phyloP scores from a whole-genome alignment of 2,113 vertebrate genomes.

The Falco punctatus region DNA sequence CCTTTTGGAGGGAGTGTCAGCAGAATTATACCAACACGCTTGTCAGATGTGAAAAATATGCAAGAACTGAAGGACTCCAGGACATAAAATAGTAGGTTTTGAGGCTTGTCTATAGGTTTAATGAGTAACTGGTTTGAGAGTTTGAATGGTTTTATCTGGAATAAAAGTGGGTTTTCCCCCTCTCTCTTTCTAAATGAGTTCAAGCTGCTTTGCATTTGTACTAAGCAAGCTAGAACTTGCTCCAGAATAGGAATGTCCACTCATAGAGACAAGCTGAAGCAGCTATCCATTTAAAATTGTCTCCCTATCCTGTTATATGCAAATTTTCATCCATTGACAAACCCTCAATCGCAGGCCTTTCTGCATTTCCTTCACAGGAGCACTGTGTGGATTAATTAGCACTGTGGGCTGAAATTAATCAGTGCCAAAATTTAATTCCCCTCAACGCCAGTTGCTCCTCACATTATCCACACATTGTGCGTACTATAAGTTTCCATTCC shows the following conservation, averaged over 20 bases:
- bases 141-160: background rate
- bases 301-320: background rate
- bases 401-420: constrained; percentile 1
- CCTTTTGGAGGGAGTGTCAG: background rate
- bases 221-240: background rate
- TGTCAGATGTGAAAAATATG: background rate
- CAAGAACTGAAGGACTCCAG: background rate
- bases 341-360: background rate
- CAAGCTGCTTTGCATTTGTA: background rate
- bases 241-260: background rate
- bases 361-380: background rate
- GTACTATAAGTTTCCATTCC: background rate
- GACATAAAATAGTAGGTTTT: background rate
- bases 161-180: background rate
- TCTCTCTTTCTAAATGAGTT: background rate
- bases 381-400: background rate
- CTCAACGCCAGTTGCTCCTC: background rate
- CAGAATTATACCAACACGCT: background rate
- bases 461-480: background rate
- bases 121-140: background rate
- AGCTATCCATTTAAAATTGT: background rate
- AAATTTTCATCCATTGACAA: background rate
- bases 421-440: background rate
- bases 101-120: background rate
- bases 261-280: background rate